Evolutionary conservation across 1,140 invertebrate genomes (phyloP), one percentile per base, ranked within the genome.

Genomic region (Macrocentrus cingulum): DNA sequence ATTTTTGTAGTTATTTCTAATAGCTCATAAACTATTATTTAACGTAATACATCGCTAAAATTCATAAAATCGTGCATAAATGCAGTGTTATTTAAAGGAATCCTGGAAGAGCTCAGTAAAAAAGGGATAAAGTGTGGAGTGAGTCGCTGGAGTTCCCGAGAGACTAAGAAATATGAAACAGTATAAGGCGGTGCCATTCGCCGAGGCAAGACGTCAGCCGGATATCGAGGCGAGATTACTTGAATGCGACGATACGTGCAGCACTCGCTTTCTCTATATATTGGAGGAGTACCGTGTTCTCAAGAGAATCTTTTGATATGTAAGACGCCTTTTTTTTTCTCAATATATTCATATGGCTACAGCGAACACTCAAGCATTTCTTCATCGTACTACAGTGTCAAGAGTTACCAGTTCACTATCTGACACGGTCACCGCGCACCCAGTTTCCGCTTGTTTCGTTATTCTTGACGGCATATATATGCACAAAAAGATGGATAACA

Each of bases 151-250:
- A 50, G 32, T 4, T 48, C 50, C 29, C 49, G 18, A 22, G 57
- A 29, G 49, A 39, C 18, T 22, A 37, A 49, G 39, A 52, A 48
- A 59, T 53, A 59, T 59, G 23, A 46, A 59, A 52, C 32, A 52
- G 23, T 50, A 1, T 29, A 59, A 32, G 49, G 51, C 39, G 49
- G 18, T 25, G 22, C 50, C 20, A 39, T 49, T 59, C 50, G 29
- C 36, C 45, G 60, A 41, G 50, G 48, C 54, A 57, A 46, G 49
- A 57, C 54, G 49, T 61, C 60, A 61, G 41, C 39, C 32, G 39
- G 53, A 52, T 61, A 57, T 48, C 29, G 54, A 57, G 15, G 49
- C 32, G 55, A 61, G 41, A 61, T 53, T 57, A 53, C 54, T 51
- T 48, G 18, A 53, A 41, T 42, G 23, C 19, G 53, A 41, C 22